A percentile compares a stretch with the other conserved stretches of the same genome.
Conservation (phyloP, 2,113 vertebrate species). For the Mionectes macconnelli region DNA sequence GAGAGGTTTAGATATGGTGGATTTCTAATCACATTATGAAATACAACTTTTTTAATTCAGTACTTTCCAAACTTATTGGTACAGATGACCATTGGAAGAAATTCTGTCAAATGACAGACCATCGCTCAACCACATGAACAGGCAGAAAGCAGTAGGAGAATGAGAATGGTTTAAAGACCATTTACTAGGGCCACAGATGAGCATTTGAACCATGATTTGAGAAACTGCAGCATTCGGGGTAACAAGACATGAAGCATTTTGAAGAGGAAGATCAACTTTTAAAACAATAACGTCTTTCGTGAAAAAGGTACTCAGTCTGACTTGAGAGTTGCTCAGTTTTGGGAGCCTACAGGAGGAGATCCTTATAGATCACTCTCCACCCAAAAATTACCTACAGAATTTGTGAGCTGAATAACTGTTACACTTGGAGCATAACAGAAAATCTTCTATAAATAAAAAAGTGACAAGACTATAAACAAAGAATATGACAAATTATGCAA, state of each 20-base stretch:
- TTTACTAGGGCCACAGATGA: not conserved
- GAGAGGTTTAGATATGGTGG: not conserved
- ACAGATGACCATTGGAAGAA: not conserved
- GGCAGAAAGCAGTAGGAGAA: not conserved
- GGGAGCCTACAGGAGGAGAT: not conserved
- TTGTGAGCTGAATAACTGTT: not conserved
- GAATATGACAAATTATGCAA: not conserved
- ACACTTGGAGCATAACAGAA: not conserved
- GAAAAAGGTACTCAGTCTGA: not conserved
- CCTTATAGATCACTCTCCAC: not conserved
- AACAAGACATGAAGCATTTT: not conserved
- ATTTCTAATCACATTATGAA: not conserved
- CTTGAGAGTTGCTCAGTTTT: not conserved
- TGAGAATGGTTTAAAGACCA: not conserved
- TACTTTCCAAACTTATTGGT: not conserved
- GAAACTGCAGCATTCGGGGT: not conserved
- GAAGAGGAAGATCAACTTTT: not conserved
- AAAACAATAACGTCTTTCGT: fast-evolving
- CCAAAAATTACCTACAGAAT: not conserved
- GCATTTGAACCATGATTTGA: not conserved
- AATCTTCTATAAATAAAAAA: not conserved
- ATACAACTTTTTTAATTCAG: not conserved
- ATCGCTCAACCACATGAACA: not conserved
- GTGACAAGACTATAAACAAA: not conserved
- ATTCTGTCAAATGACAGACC: not conserved